phyloP scores from a whole-genome alignment of 2,888 invertebrate species.

The Epinotia ramella region DNA sequence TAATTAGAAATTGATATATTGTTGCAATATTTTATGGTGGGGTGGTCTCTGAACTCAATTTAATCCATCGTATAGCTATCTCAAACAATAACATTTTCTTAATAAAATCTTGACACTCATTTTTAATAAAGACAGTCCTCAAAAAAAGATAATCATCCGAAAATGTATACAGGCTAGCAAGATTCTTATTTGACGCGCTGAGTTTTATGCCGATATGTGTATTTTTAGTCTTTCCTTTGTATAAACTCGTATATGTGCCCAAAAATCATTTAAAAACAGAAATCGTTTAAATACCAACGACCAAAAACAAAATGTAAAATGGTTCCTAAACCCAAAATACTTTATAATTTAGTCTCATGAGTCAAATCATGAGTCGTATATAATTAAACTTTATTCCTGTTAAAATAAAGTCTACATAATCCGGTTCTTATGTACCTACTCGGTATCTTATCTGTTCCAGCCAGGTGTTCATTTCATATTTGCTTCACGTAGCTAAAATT shows the following conservation, averaged over 20 bases:
- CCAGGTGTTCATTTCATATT: constrained; percentile 2
- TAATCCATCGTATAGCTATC: no score
- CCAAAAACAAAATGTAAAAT: not conserved
- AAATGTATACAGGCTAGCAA: not conserved
- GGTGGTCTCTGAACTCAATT: no score
- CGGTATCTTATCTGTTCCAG: not conserved
- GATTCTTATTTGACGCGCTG: not conserved
- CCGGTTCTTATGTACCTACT: not conserved
- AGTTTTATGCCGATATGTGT: no score
- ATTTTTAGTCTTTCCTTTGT: not conserved
- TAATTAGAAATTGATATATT: no score
- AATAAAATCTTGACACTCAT: no score
- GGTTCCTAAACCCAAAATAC: not conserved
- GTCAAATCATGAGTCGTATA: not conserved
- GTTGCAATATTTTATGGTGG: no score
- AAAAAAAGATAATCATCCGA: no score
- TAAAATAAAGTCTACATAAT: not conserved
- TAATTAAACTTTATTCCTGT: not conserved
- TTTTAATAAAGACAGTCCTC: no score
- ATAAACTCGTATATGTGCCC: not conserved
- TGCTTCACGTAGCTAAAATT: not conserved
- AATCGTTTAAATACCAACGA: not conserved
- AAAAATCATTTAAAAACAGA: not conserved
- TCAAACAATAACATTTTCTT: no score
- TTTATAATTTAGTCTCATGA: not conserved